Base-by-base conservation (phyloP, 2,113 vertebrate genomes). In the Menidia beryllina region DNA sequence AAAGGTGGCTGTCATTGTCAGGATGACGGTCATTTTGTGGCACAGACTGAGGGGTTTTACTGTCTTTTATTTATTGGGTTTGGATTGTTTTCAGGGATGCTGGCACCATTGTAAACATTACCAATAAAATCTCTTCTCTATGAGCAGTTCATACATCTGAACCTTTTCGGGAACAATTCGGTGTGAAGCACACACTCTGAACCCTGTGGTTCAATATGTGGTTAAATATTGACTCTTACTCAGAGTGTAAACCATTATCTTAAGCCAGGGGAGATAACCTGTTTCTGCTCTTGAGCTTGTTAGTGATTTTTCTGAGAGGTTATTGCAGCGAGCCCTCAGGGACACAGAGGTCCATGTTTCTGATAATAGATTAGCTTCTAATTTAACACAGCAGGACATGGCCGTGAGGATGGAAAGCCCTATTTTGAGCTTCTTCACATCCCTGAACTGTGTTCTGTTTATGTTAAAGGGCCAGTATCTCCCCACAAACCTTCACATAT, bases 181-280 rank as follows among this genome's bases (percentile, higher is more conserved):
- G 23, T 39, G 53, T 66, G 17, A 58, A 65, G 43, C 52, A 64
- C 74, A 76, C 30, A 30, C 49, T 54, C 15, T 36, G 21, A 51
- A 64, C 30, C 47, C 21, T 55, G 56, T n/a, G n/a, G n/a, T n/a
- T n/a, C n/a, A 23, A 20, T 19, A 39, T 45, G 27, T 71, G 39
- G 83, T 90, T 86, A 88, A 88, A 83, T 82, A 66, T 90, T 89
- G 89, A 88, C 72, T 77, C 56, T 53, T 60, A 53, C 58, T 82
- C 17, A 56, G 60, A 19, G 50, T 45, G 41, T 88, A 59, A 83
- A 79, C 82, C 54, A 87, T 88, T 87, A 65, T 85, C 78, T 38
- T 38, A 43, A 58, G 3, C 60, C 41, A 7, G 3, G 60, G 19
- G 25, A 47, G 45, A 59, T 55, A 52, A 66, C 43, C 11, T 53